Conservation (phyloP, 2,888 invertebrate species). For the Boloria euphrosyne region DNA sequence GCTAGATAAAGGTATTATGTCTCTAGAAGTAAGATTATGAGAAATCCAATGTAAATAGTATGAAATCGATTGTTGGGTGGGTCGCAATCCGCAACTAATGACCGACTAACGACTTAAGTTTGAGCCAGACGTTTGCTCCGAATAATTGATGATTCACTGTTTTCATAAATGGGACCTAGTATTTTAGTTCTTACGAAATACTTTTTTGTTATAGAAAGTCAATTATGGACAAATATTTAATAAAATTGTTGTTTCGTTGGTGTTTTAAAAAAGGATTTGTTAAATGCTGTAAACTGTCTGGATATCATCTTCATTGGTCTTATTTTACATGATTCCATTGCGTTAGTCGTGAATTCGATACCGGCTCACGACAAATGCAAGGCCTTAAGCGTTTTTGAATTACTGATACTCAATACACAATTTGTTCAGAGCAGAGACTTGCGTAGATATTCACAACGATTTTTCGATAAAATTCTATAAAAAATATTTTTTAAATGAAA, state of each 20-base stretch:
- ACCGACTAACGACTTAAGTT: conserved; percentile 35
- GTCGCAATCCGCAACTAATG: conserved; percentile 31
- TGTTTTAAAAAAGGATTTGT: too few species aligned
- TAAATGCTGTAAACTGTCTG: neutral
- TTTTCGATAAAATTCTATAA: too few species aligned
- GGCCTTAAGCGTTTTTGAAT: too few species aligned
- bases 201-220: conserved; percentile 2
- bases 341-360: too few species aligned
- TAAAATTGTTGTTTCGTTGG: too few species aligned
- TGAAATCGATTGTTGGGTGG: conserved; percentile 26
- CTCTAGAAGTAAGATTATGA: conserved; percentile 6
- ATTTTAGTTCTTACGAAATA: conserved; percentile 8
- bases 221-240: neutral
- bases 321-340: too few species aligned
- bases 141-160: conserved; percentile 27
- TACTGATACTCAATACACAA: too few species aligned
- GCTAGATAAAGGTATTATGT: too few species aligned
- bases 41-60: conserved; percentile 21
- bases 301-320: neutral
- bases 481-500: neutral
- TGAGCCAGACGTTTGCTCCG: conserved; percentile 26
- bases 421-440: too few species aligned
- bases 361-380: too few species aligned
- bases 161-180: conserved; percentile 22
- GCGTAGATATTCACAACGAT: too few species aligned